Conservation (phyloP, 2,888 invertebrate genomes). For the Hydrotaea diabolus region DNA sequence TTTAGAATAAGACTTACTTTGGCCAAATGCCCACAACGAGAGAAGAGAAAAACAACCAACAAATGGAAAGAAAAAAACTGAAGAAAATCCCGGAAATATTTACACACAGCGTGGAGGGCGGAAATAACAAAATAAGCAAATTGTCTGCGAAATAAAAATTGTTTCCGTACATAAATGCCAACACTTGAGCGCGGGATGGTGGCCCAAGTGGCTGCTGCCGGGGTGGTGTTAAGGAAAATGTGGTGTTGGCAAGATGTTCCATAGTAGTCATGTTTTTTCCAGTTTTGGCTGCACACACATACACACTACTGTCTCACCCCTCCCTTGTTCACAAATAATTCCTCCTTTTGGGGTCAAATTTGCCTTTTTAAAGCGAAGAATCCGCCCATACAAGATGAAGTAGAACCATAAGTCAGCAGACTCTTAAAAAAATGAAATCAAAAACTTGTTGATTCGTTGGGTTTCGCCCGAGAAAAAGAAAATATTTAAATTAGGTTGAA, state of each 20-base stretch:
- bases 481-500: slow-evolving; percentile 57
- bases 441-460: slow-evolving; percentile 69
- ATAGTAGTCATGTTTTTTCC: slow-evolving; percentile 51
- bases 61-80: slow-evolving; percentile 35
- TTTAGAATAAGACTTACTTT: slow-evolving; percentile 15
- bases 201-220: slow-evolving; percentile 53
- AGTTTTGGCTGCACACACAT: background rate
- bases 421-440: slow-evolving; percentile 13
- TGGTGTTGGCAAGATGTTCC: slow-evolving; percentile 56
- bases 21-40: background rate
- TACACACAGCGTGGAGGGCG: slow-evolving; percentile 72
- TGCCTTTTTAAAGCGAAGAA: slow-evolving; percentile 18
- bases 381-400: slow-evolving; percentile 47
- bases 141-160: slow-evolving; percentile 81
- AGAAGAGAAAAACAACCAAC: slow-evolving; percentile 39
- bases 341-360: slow-evolving; percentile 52
- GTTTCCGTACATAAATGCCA: slow-evolving; percentile 74
- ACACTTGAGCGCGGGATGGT: background rate
- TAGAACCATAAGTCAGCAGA: slow-evolving; percentile 38
- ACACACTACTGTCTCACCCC: background rate
- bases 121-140: slow-evolving; percentile 81
- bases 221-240: background rate
- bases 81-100: slow-evolving; percentile 76
- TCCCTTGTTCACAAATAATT: background rate
- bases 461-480: slow-evolving; percentile 33